phyloP scores from a whole-genome alignment of 2,113 vertebrate species.

The Dicerorhinus sumatrensis region DNA sequence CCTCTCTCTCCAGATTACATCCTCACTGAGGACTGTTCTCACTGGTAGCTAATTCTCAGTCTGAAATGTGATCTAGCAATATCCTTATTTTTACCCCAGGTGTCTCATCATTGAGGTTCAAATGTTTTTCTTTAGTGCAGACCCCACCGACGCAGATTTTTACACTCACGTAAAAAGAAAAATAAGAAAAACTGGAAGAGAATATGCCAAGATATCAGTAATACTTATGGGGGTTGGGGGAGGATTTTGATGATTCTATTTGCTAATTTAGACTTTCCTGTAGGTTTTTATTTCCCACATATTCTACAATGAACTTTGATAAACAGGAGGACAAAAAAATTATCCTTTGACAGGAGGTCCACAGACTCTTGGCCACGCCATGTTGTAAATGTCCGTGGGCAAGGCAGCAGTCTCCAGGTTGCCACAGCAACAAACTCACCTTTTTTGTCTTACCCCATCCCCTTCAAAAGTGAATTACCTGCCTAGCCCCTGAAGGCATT shows the following conservation, averaged over 20 bases:
- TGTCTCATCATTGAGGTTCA: background rate
- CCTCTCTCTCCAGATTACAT: background rate
- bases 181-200: background rate
- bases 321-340: background rate
- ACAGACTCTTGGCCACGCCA: background rate
- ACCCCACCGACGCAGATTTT: background rate
- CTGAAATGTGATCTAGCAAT: background rate
- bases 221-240: background rate
- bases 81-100: background rate
- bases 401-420: background rate
- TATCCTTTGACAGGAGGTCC: background rate
- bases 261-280: background rate
- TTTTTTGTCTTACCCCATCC: background rate
- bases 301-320: background rate
- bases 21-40: background rate
- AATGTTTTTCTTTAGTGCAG: background rate
- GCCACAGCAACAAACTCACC: conserved; percentile 12
- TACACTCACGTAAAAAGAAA: background rate
- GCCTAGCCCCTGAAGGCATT: background rate
- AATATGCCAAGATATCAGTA: background rate
- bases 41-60: background rate
- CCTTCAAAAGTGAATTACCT: conserved; percentile 53
- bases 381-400: background rate
- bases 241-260: background rate
- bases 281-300: background rate